Conservation (phyloP, 2,888 invertebrate species). For the Hirtodrosophila alboralis region DNA sequence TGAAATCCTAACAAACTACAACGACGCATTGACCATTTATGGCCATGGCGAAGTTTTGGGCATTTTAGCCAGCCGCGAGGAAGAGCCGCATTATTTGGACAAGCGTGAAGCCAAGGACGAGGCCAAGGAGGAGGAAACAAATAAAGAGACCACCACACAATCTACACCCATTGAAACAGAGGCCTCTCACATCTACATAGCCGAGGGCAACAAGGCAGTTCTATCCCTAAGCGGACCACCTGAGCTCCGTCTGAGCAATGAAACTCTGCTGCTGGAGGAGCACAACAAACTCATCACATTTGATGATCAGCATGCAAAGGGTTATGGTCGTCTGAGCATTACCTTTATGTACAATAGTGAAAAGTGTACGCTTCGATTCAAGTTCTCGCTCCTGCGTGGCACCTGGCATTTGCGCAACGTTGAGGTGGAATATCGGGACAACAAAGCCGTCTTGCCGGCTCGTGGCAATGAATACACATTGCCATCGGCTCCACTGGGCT, state of each 20-base stretch:
- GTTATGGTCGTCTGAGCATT: constrained; percentile 79
- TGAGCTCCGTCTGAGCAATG: constrained; percentile 82
- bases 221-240: constrained; percentile 86
- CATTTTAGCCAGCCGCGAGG: constrained; percentile 85
- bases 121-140: constrained; percentile 52
- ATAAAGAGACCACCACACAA: constrained; percentile 77
- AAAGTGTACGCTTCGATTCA: constrained; percentile 86
- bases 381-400: constrained; percentile 85
- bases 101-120: constrained; percentile 80
- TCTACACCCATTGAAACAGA: constrained; percentile 78
- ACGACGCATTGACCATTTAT: constrained; percentile 86
- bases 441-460: constrained; percentile 62
- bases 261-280: constrained; percentile 65
- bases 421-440: constrained; percentile 85
- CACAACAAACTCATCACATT: constrained; percentile 79
- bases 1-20: constrained; percentile 86
- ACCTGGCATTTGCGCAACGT: constrained; percentile 87
- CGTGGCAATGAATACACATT: constrained; percentile 76
- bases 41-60: constrained; percentile 86
- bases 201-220: constrained; percentile 85
- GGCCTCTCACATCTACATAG: constrained; percentile 85
- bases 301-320: constrained; percentile 76
- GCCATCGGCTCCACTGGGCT: constrained; percentile 86
- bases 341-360: constrained; percentile 75
- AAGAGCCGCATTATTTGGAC: constrained; percentile 80